phyloP scores from a whole-genome alignment of 1,140 invertebrate genomes.

The Cyclargus thomasi region DNA sequence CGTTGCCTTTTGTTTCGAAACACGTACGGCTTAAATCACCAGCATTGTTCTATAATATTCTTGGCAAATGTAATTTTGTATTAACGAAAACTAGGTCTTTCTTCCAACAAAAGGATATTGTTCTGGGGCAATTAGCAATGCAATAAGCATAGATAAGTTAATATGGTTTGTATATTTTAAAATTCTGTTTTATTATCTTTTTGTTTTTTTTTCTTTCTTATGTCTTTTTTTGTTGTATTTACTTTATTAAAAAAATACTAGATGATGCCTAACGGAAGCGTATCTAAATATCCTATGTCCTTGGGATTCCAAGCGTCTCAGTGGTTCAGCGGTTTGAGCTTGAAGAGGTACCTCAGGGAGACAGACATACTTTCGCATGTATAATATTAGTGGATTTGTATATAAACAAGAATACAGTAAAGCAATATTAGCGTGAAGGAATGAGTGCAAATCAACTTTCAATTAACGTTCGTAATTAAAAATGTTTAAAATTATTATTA shows the following conservation, averaged over 20 bases:
- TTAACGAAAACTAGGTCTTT: constrained; percentile 61
- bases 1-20: constrained; percentile 9
- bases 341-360: too few relatives aligned
- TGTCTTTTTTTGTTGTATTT: not conserved
- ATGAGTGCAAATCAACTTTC: constrained; percentile 44
- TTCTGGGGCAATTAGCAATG: constrained; percentile 59
- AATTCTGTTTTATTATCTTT: constrained; percentile 7
- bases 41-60: constrained; percentile 53
- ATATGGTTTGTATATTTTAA: constrained; percentile 47
- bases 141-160: constrained; percentile 64
- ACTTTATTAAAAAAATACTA: too few relatives aligned
- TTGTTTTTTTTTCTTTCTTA: constrained; percentile 7
- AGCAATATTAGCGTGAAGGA: constrained; percentile 32
- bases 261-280: too few relatives aligned
- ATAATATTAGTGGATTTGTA: too few relatives aligned
- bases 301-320: too few relatives aligned
- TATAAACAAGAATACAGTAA: constrained; percentile 27
- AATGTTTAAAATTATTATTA: constrained; percentile 58
- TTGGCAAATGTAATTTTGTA: constrained; percentile 52
- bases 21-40: constrained; percentile 29
- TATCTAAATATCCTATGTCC: too few relatives aligned
- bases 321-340: too few relatives aligned
- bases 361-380: too few relatives aligned
- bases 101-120: constrained; percentile 63
- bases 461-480: constrained; percentile 60